Evolutionary conservation across 2,888 invertebrate genomes (phyloP), one percentile per base, ranked within the genome.

Genomic region (Helicoverpa assulta): DNA sequence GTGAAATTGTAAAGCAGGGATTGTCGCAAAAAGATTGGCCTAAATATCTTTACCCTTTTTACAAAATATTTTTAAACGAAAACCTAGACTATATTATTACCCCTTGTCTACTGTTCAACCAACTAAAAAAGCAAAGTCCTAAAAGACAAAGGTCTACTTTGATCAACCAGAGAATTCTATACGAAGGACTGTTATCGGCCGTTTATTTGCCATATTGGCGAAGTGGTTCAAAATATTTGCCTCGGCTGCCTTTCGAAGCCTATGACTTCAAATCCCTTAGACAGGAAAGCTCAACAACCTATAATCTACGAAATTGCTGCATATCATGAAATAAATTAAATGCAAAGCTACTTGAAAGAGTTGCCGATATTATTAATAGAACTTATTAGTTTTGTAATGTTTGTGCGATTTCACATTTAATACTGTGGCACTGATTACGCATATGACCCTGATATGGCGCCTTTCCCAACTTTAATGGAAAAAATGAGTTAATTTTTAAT

Each of bases 281-380:
- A 51, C 8, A 33, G 29, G 19, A 47, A 51, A 65, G 57, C 26
- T 62, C 60, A 61, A 63, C 37, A 37, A 53, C 47, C 26, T 47
- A 53, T 53, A 47, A 57, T 7, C 37, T 53, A 21, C 21, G 18
- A 47, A 54, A 33, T 65, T 40, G 43, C 52, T 56, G 56, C 56
- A 56, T 64, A 51, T 14, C 16, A 16, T 18, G 12, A 7, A 16
- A n/a, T n/a, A 18, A 37, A 50, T 14, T 43, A 21, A 70, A 18
- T n/a, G 21, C 29, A 40, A 26, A n/a, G 29, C 29, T 21, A 43
- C 8, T 56, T 29, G 33, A 56, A 14, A 18, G 50, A 56, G 56
- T 60, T 43, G 43, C 53, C 62, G 33, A 29, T 12, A 33, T 1
- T 26, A 26, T 29, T 66, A 16, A 16, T 18, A 12, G 16, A 66